phyloP scores from a whole-genome alignment of 2,113 vertebrate genomes.

The Tetraodon nigroviridis region DNA sequence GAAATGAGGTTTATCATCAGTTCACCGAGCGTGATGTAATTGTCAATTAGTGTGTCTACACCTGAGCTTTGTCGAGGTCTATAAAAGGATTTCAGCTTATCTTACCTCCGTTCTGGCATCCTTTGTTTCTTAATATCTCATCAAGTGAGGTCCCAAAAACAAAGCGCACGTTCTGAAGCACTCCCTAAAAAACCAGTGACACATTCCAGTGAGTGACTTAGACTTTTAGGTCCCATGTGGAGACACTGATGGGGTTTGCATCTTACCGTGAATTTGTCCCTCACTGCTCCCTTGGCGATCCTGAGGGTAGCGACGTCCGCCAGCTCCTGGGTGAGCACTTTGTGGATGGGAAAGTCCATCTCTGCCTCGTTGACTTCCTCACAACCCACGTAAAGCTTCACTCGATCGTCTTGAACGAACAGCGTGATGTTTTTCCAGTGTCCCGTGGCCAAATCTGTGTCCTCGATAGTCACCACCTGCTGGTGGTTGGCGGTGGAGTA shows the following conservation, averaged over 20 bases:
- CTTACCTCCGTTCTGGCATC: slow-evolving; percentile 84
- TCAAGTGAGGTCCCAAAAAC: slow-evolving; percentile 92
- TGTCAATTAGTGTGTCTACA: not conserved
- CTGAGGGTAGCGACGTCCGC: slow-evolving; percentile 80
- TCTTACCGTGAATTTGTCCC: slow-evolving; percentile 88
- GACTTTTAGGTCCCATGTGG: not conserved
- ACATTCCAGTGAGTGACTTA: not conserved
- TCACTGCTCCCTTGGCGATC: slow-evolving; percentile 86
- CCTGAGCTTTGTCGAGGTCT: not conserved
- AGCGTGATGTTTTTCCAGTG: slow-evolving; percentile 96
- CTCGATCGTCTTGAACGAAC: slow-evolving; percentile 91
- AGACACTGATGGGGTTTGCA: not conserved
- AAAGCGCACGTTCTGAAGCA: slow-evolving; percentile 94
- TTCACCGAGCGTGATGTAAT: not conserved
- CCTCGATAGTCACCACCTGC: slow-evolving; percentile 86
- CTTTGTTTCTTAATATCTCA: slow-evolving; percentile 90
- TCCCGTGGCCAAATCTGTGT: slow-evolving; percentile 82
- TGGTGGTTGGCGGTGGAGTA: slow-evolving; percentile 79
- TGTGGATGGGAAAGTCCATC: slow-evolving; percentile 87
- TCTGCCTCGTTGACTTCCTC: slow-evolving; percentile 88
- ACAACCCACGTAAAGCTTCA: slow-evolving; percentile 90
- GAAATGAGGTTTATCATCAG: slow-evolving; percentile 3
- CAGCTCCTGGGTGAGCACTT: slow-evolving; percentile 82
- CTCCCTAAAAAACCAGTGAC: slow-evolving; percentile 77
- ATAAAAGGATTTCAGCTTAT: not conserved